Base-by-base conservation (phyloP, 2,888 invertebrate species). In the Agrotis clavis region DNA sequence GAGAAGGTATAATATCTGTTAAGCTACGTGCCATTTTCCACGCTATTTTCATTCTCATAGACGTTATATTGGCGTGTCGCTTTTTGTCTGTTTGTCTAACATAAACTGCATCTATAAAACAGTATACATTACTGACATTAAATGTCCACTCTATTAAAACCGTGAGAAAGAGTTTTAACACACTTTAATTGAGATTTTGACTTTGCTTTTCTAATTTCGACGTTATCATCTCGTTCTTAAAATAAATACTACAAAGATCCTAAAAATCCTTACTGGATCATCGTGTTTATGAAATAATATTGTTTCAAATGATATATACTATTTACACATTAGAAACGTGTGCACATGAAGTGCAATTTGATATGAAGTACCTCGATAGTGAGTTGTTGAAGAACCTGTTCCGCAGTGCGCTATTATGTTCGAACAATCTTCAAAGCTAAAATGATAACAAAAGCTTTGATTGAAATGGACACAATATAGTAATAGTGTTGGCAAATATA, bases 91-190 rank as follows among this genome's bases (percentile, higher is more conserved):
- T 53, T 41, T 30, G 19, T 54, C 53, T 72, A 61, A 51, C 50
- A 62, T 65, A 51, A n/a, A 56, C 63, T 57, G 67, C 62, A 70
- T 77, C 13, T 69, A 68, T 65, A 57, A 57, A 68, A 56, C 68
- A 53, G 59, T 67, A 47, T 48, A 48, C 57, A 64, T 71, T 64
- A 67, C 70, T 50, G 63, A 67, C 66, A 73, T 76, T 63, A 73
- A 76, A 75, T 69, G 64, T 56, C 67, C 54, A 71, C 65, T 82
- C 7, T 67, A 67, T 73, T 72, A 67, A 66, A 76, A 73, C 77
- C 84, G 84, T 83, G 84, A 60, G 77, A 82, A 81, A 71, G 41
- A 63, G 13, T 30, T 62, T 50, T 67, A 64, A 64, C 57, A 64
- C n/a, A 65, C 19, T 73, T 67, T 25, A 41, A 64, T 54, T 18